A percentile compares a stretch with the other conserved stretches of the same genome.
Evolutionary conservation across 2,797 vertebrate species (phyloP).

Genomic region (Phoxinus dragarum): DNA sequence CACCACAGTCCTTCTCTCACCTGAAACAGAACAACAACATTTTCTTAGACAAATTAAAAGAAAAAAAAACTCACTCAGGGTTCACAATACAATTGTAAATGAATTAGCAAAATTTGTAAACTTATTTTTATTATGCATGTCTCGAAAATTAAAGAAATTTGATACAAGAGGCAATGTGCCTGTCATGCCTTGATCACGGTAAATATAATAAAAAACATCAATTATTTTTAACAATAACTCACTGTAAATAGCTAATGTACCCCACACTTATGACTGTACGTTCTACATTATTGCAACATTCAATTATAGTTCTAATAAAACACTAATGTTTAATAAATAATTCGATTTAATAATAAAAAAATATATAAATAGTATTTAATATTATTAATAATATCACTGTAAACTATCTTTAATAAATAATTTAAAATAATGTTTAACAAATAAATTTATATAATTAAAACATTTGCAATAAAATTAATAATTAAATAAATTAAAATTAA

Average conservation of each 20-base stretch:
- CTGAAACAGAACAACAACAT: constrained; percentile 68
- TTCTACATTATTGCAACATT: background rate
- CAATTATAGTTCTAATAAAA: background rate
- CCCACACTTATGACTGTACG: background rate
- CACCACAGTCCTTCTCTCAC: constrained; percentile 89
- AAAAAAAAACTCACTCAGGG: background rate
- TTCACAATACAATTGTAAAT: background rate
- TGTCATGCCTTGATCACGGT: background rate
- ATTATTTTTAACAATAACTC: background rate
- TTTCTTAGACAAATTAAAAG: background rate
- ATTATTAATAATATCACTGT: background rate
- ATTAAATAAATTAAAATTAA: background rate
- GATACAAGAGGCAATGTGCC: background rate
- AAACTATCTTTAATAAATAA: background rate
- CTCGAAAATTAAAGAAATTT: background rate
- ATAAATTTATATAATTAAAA: background rate
- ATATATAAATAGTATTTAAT: background rate
- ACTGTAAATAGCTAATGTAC: background rate
- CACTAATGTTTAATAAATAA: background rate
- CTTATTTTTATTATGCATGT: background rate
- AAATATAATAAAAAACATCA: background rate
- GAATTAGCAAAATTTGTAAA: too few species aligned
- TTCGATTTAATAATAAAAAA: background rate
- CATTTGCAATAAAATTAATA: background rate
- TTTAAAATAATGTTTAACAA: background rate